Base-by-base conservation (phyloP, 2,113 vertebrate species). In the Athene cunicularia region DNA sequence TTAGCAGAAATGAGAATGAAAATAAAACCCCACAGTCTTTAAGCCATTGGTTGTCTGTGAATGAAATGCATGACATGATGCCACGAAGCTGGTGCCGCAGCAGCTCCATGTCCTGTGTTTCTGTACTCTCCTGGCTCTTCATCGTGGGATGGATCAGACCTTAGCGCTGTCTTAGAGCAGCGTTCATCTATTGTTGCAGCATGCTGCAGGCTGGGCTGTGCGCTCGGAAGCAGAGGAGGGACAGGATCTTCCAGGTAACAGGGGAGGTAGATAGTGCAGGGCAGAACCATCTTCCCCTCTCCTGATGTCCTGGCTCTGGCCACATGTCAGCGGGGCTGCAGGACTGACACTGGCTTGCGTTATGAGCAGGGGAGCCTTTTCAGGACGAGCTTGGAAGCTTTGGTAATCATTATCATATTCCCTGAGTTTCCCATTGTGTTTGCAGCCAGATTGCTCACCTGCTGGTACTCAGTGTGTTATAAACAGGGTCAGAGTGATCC, bases 281-380 rank as follows among this genome's bases (percentile, higher is more conserved):
- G 39, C 45, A 5, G 66, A 6, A 2, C 24, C 58, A 24, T 22
- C 3, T 14, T 41, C 19, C 14, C 19, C 3, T 59, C 6, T 71
- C 53, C 53, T 64, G 20, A 2, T 23, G 5, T 47, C 75, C 70
- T n/a, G 26, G 45, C 59, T 67, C 30, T 60, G 66, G 33, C 32
- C 37, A 21, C 8, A 1, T 8, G 24, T 49, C 58, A 39, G 70
- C 35, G 41, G 49, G 30, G 73, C 74, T 53, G 62, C 7, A 30
- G 63, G 33, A 53, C 30, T 37, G 39, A 22, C 4, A 3, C 26
- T 7, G 8, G 27, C 11, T 3, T 0, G 1, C 0, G 2, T 12
- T 39, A 33, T 28, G 86, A 80, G 9, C 63, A 35, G 4, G 16
- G 35, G 10, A 62, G 8, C 9, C 11, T 86, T 84, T 49, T 28